Evolutionary conservation across 2,888 invertebrate genomes (phyloP).

Genomic region (Cordilura impudica): DNA sequence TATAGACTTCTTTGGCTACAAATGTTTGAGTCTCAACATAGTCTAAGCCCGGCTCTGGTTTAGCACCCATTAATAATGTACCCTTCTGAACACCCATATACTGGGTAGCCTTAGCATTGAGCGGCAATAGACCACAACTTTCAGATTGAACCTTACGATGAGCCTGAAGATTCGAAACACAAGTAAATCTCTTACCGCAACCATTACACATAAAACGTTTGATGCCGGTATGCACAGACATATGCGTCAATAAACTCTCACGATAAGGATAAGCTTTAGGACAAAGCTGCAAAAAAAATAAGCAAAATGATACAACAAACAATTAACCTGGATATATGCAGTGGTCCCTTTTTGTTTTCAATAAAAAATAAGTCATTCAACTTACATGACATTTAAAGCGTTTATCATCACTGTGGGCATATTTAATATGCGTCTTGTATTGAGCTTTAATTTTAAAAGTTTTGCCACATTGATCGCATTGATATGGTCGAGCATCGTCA

Average conservation of each 20-base stretch:
- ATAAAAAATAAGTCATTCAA: slow-evolving; percentile 1
- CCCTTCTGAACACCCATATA: slow-evolving; percentile 77
- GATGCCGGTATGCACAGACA: slow-evolving; percentile 79
- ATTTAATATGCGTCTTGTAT: slow-evolving; percentile 75
- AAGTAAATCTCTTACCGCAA: slow-evolving; percentile 79
- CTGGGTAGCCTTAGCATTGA: slow-evolving; percentile 75
- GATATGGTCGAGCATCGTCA: slow-evolving; percentile 75
- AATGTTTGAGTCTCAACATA: slow-evolving; percentile 73
- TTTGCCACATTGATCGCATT: slow-evolving; percentile 75
- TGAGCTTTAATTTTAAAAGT: slow-evolving; percentile 76
- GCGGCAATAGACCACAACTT: slow-evolving; percentile 77
- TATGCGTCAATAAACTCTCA: slow-evolving; percentile 79
- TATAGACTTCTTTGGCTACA: slow-evolving; percentile 72
- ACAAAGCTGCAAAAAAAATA: slow-evolving; percentile 75
- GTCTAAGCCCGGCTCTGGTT: slow-evolving; percentile 74
- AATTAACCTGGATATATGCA: too few species aligned
- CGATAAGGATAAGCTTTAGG: slow-evolving; percentile 79
- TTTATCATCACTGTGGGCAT: slow-evolving; percentile 79
- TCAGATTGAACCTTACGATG: slow-evolving; percentile 78
- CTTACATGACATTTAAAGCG: slow-evolving; percentile 79
- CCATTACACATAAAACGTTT: slow-evolving; percentile 79
- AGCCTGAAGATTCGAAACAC: slow-evolving; percentile 79
- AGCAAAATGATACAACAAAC: not conserved
- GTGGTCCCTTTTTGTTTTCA: slow-evolving; percentile 14
- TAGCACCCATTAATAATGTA: slow-evolving; percentile 73